Conservation (phyloP, 2,113 vertebrate genomes). For the Paramormyrops kingsleyae region DNA sequence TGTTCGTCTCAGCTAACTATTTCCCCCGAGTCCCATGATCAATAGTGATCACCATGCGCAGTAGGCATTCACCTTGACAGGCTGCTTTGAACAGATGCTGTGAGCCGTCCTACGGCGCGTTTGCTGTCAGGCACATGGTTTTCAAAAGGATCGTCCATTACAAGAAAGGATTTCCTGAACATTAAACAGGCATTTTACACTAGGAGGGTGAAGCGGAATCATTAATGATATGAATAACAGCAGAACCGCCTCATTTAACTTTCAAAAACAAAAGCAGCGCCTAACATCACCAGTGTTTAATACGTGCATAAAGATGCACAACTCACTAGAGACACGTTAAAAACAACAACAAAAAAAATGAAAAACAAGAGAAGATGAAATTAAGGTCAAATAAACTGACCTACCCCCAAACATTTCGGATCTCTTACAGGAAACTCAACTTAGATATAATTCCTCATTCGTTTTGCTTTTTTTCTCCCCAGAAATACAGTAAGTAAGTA, state of each 20-base stretch:
- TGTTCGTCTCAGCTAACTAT: slow-evolving; percentile 45
- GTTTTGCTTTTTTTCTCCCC: background rate
- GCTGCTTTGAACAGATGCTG: background rate
- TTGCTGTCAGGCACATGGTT: slow-evolving; percentile 1
- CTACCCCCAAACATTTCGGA: background rate
- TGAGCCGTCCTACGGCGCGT: background rate
- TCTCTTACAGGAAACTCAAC: background rate
- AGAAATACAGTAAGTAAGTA: background rate
- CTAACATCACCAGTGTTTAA: background rate
- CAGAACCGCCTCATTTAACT: background rate
- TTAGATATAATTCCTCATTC: background rate
- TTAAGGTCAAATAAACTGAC: background rate
- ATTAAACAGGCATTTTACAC: background rate
- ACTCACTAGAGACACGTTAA: background rate
- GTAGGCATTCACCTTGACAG: slow-evolving; percentile 12
- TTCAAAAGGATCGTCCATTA: slow-evolving; percentile 13
- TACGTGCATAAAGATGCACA: background rate
- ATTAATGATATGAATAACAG: slow-evolving; percentile 2
- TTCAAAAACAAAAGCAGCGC: background rate
- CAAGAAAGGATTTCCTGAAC: background rate
- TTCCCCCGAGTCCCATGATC: slow-evolving; percentile 33
- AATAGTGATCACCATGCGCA: slow-evolving; percentile 37
- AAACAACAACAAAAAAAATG: background rate
- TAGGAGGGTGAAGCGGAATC: background rate
- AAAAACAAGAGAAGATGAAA: background rate